Percentiles rank a stretch among this genome's conserved stretches.
These are phyloP conservation scores for Agrotis clavis DNA, from an alignment of 2,888 invertebrate species.

Conservation along the genomic window DNA sequence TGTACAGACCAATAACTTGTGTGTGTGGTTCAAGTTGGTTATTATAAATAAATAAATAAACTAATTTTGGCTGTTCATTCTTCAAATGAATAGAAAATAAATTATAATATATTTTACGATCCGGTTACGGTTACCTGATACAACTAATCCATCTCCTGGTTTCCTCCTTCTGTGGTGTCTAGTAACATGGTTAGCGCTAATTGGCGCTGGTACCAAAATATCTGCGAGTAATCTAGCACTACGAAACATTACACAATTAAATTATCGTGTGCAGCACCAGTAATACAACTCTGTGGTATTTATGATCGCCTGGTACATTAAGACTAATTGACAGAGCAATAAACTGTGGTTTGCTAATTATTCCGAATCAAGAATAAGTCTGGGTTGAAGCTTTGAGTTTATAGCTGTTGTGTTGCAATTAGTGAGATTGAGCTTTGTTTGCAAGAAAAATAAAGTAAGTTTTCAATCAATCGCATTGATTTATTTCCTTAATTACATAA, in stretches of 20 bases:
- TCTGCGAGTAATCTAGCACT: slow-evolving; percentile 37
- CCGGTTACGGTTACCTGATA: too few relatives aligned
- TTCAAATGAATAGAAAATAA: too few relatives aligned
- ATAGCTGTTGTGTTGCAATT: not conserved
- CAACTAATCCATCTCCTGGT: not conserved
- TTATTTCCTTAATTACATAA: too few relatives aligned
- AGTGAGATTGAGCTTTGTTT: not conserved
- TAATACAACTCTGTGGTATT: slow-evolving; percentile 25
- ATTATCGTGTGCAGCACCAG: slow-evolving; percentile 29
- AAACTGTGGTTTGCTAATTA: slow-evolving; percentile 39
- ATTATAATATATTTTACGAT: too few relatives aligned
- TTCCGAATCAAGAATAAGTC: not conserved
- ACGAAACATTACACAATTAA: slow-evolving; percentile 49
- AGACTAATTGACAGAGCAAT: slow-evolving; percentile 17
- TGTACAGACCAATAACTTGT: too few relatives aligned
- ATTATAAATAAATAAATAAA: too few relatives aligned
- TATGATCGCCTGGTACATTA: slow-evolving; percentile 32
- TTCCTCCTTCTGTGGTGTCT: slow-evolving; percentile 22
- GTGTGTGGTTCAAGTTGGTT: too few relatives aligned
- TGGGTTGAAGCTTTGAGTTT: too few relatives aligned
- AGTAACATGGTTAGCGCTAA: slow-evolving; percentile 26
- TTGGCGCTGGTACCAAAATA: slow-evolving; percentile 32
- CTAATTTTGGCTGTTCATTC: too few relatives aligned
- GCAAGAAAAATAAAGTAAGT: too few relatives aligned
- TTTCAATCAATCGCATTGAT: too few relatives aligned